A percentile compares a stretch with the other conserved stretches of the same genome.
Conservation (phyloP, 2,797 vertebrate species). For the Gambelia wislizenii region DNA sequence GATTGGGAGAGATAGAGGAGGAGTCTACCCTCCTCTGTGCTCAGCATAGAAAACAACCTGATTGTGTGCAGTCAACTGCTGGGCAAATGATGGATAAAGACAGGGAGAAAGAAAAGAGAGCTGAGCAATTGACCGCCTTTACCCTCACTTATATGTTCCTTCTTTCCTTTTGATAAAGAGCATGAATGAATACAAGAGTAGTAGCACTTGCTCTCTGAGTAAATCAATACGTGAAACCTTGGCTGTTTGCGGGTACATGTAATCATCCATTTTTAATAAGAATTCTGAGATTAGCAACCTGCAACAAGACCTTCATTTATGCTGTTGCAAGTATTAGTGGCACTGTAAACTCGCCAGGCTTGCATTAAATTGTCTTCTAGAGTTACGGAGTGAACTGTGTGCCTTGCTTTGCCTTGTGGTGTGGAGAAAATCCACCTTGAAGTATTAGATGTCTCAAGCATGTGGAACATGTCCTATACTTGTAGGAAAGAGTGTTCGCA, state of each 20-base stretch:
- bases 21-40: not conserved
- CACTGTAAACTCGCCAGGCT: conserved; percentile 46
- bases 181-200: conserved; percentile 27
- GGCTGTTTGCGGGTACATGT: conserved; percentile 51
- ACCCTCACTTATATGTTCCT: not conserved
- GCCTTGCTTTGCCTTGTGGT: conserved; percentile 27
- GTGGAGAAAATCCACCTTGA: conserved; percentile 66
- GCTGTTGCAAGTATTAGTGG: conserved; percentile 42
- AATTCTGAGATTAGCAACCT: conserved; percentile 69
- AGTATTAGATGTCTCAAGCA: conserved; percentile 62
- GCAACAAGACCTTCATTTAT: conserved; percentile 64
- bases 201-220: conserved; percentile 33
- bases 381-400: conserved; percentile 53
- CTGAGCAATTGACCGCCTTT: conserved; percentile 16
- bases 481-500: conserved; percentile 60
- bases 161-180: conserved; percentile 33
- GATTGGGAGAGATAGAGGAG: not conserved
- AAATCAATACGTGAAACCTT: conserved; percentile 55
- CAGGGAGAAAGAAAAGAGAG: not conserved
- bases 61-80: not conserved
- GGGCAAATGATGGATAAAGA: not conserved
- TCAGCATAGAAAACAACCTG: not conserved
- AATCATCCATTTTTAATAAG: conserved; percentile 74
- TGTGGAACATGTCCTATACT: conserved; percentile 64
- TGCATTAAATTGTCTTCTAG: not conserved